Base-by-base conservation (phyloP, 2,113 vertebrate genomes). In the Amphiprion percula region DNA sequence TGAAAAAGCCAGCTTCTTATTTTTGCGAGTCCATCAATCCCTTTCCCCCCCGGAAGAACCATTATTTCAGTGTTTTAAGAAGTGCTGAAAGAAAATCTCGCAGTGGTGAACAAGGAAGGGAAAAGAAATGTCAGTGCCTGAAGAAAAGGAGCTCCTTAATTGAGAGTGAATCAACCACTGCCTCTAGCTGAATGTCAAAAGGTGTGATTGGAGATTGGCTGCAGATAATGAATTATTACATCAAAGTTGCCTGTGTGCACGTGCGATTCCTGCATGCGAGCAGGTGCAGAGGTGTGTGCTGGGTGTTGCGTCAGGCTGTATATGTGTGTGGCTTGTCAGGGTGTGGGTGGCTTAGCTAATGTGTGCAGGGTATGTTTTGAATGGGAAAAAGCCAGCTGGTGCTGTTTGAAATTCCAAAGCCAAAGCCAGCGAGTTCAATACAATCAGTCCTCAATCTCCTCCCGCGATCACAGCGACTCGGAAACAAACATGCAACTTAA, bases 161-260 rank as follows among this genome's bases (percentile, higher is more conserved):
- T 89, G 89, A 90, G 87, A 90, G 71, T 52, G 78, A 91, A 86
- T 88, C 84, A 80, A 89, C 89, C 90, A 87, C 85, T 73, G 83
- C 80, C 74, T 88, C 61, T 60, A 50, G 84, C 81, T 74, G 84
- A 89, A 93, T 91, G 91, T 91, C 91, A 92, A 82, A 90, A 90
- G 87, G 85, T 89, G 88, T 85, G 78, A 89, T 88, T 92, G 83
- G 79, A 92, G 89, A 90, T 87, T 88, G 85, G 85, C 77, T 86
- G 84, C 73, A 87, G 87, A 92, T 92, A 90, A 91, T 91, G 88
- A 90, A 89, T 87, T 86, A 90, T 89, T 87, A 88, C 90, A 86
- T 90, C 68, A 85, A 82, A 82, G 80, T 55, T 85, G 69, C 30
- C 8, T 19, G 54, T 30, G 59, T 60, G 54, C 44, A 63, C 54